Evolutionary conservation across 1,140 invertebrate species (phyloP).

Genomic region (Drosophila virilis): DNA sequence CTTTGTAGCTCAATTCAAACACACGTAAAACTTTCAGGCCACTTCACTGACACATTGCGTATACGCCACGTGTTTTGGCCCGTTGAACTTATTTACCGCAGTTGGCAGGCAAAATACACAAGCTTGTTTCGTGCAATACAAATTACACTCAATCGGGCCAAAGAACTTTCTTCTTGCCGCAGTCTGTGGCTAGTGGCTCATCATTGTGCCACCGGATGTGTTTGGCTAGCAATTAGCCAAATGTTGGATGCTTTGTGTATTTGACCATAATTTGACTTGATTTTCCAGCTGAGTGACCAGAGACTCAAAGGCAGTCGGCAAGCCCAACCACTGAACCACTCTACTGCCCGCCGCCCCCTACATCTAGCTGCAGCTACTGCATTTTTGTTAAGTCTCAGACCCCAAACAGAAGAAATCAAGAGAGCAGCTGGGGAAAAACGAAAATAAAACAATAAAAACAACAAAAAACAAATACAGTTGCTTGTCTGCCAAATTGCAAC

Average conservation of each 20-base stretch:
- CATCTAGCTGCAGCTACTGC: conserved; percentile 11
- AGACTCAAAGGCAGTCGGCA: conserved; percentile 33
- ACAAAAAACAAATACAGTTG: conserved; percentile 28
- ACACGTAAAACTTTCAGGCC: not conserved
- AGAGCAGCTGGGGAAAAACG: not conserved
- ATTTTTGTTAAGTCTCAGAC: conserved; percentile 38
- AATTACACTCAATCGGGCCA: too few relatives aligned
- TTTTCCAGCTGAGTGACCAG: conserved; percentile 64
- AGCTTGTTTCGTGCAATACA: conserved; percentile 5
- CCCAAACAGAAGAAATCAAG: not conserved
- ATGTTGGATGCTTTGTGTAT: conserved; percentile 8
- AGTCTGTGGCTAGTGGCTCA: too few relatives aligned
- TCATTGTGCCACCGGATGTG: not conserved
- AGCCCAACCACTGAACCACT: not conserved
- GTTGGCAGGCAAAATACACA: conserved; percentile 21
- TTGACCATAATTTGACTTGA: conserved; percentile 72
- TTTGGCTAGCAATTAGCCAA: not conserved
- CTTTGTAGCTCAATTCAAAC: not conserved
- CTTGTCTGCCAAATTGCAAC: conserved; percentile 53
- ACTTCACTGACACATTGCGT: conserved; percentile 21
- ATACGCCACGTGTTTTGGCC: conserved; percentile 47
- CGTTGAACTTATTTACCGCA: conserved; percentile 29
- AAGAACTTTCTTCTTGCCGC: too few relatives aligned
- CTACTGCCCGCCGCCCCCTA: not conserved
- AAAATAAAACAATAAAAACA: not conserved